Conservation (phyloP, 2,113 vertebrate species). For the Muntiacus reevesi region DNA sequence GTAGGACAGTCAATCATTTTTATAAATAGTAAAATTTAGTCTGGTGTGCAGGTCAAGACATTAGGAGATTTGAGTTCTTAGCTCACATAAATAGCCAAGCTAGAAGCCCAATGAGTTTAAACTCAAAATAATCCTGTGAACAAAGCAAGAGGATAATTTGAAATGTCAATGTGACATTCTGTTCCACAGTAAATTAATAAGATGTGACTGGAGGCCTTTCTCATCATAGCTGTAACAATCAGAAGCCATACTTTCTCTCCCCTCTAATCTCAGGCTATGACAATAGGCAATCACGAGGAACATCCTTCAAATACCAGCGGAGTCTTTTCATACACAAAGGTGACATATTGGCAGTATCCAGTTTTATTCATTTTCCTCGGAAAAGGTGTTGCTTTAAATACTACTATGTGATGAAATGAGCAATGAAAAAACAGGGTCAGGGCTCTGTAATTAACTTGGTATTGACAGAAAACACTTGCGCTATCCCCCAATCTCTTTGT, state of each 20-base stretch:
- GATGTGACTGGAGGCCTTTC: slow-evolving; percentile 80
- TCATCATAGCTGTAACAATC: slow-evolving; percentile 77
- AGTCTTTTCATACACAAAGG: slow-evolving; percentile 57
- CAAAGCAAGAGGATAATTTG: slow-evolving; percentile 79
- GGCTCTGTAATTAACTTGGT: slow-evolving; percentile 28
- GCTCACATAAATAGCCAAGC: slow-evolving; percentile 72
- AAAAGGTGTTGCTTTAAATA: slow-evolving; percentile 65
- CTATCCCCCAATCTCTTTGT: neutral
- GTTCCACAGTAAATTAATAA: slow-evolving; percentile 80
- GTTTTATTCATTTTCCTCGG: slow-evolving; percentile 67
- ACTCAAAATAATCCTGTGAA: slow-evolving; percentile 76
- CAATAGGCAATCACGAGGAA: slow-evolving; percentile 78
- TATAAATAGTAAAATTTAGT: slow-evolving; percentile 60
- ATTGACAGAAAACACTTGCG: neutral
- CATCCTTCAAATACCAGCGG: slow-evolving; percentile 74
- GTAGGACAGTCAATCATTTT: slow-evolving; percentile 45
- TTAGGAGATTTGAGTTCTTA: slow-evolving; percentile 55
- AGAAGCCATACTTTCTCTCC: slow-evolving; percentile 58
- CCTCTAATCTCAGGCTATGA: slow-evolving; percentile 70
- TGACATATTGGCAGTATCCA: slow-evolving; percentile 71
- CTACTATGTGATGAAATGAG: slow-evolving; percentile 38
- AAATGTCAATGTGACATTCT: slow-evolving; percentile 87
- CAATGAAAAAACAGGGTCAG: neutral
- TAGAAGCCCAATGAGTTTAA: slow-evolving; percentile 71
- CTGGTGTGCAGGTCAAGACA: slow-evolving; percentile 14